phyloP scores from a whole-genome alignment of 2,888 invertebrate genomes.

The Tiliacea aurago region DNA sequence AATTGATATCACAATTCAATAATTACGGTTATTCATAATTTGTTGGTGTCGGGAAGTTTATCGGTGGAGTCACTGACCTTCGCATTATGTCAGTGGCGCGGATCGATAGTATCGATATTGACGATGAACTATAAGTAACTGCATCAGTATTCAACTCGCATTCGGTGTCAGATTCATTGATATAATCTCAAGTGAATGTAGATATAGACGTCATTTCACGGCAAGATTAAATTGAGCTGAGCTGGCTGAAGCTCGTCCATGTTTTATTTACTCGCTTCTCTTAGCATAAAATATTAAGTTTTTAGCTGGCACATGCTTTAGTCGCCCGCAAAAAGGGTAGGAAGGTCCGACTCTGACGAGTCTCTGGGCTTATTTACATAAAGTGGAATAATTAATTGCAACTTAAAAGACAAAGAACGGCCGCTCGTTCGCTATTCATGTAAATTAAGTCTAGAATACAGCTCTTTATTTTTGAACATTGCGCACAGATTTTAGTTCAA shows the following conservation, averaged over 20 bases:
- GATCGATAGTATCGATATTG: constrained; percentile 64
- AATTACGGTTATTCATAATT: constrained; percentile 76
- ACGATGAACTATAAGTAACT: constrained; percentile 50
- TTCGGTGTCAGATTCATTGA: constrained; percentile 48
- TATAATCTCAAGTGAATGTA: constrained; percentile 55
- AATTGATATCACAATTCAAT: constrained; percentile 73
- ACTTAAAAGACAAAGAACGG: constrained; percentile 87
- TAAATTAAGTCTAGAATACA: constrained; percentile 83
- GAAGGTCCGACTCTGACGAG: constrained; percentile 76
- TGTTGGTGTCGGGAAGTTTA: constrained; percentile 67
- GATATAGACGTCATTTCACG: constrained; percentile 35
- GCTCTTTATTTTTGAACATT: constrained; percentile 75
- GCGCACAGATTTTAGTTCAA: constrained; percentile 57
- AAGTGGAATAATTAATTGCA: constrained; percentile 89
- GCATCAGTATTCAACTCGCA: constrained; percentile 55
- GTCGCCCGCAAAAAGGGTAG: constrained; percentile 76
- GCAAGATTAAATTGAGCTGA: constrained; percentile 56
- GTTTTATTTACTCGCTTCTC: constrained; percentile 72
- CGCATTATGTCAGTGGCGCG: constrained; percentile 71
- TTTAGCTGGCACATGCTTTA: constrained; percentile 71
- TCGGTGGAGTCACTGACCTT: constrained; percentile 73
- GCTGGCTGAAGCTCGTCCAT: constrained; percentile 54
- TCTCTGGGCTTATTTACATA: constrained; percentile 84
- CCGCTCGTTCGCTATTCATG: constrained; percentile 83
- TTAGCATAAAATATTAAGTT: constrained; percentile 77